Evolutionary conservation across 2,113 vertebrate genomes (phyloP).

Genomic region (Daboia siamensis): DNA sequence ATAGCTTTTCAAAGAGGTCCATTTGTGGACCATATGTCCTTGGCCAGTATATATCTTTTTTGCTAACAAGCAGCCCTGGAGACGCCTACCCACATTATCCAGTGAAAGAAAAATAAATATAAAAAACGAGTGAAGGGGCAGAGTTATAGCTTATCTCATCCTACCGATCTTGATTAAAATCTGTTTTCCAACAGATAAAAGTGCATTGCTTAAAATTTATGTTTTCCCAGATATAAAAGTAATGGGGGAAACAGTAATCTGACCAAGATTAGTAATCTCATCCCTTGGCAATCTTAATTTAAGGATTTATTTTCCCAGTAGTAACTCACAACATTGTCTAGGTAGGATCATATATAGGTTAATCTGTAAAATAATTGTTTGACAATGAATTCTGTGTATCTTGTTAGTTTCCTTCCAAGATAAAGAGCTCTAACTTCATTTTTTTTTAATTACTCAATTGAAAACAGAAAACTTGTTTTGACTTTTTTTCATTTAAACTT

Average conservation of each 20-base stretch:
- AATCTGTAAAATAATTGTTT: background rate
- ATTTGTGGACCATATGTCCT: background rate
- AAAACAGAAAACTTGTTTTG: background rate
- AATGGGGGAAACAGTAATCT: background rate
- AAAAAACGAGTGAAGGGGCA: background rate
- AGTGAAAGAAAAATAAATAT: background rate
- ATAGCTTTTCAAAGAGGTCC: background rate
- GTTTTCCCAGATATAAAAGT: background rate
- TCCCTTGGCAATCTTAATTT: background rate
- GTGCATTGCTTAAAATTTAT: background rate
- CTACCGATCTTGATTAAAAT: background rate
- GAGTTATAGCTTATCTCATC: background rate
- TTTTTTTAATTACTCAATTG: background rate
- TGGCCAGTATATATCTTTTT: background rate
- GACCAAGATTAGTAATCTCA: background rate
- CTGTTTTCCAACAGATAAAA: background rate
- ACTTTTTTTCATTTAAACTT: background rate
- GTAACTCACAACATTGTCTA: background rate
- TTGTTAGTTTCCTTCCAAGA: background rate
- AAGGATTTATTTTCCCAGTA: background rate
- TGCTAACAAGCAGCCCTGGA: background rate
- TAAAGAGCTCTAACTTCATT: background rate
- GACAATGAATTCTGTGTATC: background rate
- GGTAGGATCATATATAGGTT: background rate
- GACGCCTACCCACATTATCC: background rate